Base-by-base conservation (phyloP, 2,888 invertebrate species). In the Patella ulyssiponensis region DNA sequence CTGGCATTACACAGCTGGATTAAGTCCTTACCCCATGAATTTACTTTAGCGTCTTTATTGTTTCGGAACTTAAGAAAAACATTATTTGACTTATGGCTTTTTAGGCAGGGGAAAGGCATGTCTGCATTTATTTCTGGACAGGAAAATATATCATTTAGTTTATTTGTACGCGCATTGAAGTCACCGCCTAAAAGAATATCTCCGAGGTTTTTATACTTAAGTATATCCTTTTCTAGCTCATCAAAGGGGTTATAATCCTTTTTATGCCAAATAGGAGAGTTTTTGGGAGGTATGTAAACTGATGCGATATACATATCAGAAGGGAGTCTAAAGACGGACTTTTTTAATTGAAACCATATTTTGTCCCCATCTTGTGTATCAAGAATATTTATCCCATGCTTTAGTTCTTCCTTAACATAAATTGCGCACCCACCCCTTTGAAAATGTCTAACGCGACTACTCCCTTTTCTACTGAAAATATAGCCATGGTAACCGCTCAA, bases 221-320 rank as follows among this genome's bases (percentile, higher is more conserved):
- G 33, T 23, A 73, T 27, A n/a, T 20, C 73, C 44, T 77, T 74
- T 73, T 69, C 70, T 23, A 77, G 69, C 14, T 54, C 33, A 51
- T 73, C 73, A 27, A 73, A 27, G 23, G 73, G 33, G 53, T 70
- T 70, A 56, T 73, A 23, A 14, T 73, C n/a, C 54, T 70, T 64
- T 20, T 76, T 75, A 15, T 69, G 53, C 53, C 54, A n/a, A 53
- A 69, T 56, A 15, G 53, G 53, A 64, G 78, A 78, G 17, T 75
- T 58, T n/a, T 20, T n/a, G 15, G 73, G 71, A 23, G 78, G 75
- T 12, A 73, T 54, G n/a, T 75, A 76, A 44, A 64, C 69, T 17
- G 70, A 51, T 73, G 75, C 75, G 27, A 78, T 52, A 53, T 69
- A 78, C n/a, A 78, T n/a, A 17, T 78, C 78, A 53, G 69, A 51